These are phyloP conservation scores for Eupithecia dodoneata DNA, from an alignment of 2,888 invertebrate genomes.

Conservation along the genomic window DNA sequence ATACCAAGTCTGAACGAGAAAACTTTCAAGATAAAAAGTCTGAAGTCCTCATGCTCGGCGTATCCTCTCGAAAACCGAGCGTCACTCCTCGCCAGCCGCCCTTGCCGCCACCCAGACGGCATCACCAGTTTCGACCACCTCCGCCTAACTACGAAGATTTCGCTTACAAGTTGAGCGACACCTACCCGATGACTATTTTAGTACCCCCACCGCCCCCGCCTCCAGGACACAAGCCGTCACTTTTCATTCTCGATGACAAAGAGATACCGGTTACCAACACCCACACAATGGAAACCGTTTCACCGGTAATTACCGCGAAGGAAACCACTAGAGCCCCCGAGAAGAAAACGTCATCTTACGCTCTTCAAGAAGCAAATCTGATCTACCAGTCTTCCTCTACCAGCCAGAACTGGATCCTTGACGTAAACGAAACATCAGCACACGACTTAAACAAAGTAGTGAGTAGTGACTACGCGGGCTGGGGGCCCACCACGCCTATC, in stretches of 20 bases:
- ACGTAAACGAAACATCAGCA: conserved; percentile 62
- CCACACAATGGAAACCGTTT: conserved; percentile 53
- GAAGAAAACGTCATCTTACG: conserved; percentile 70
- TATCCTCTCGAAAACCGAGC: conserved; percentile 87
- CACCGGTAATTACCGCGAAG: conserved; percentile 50
- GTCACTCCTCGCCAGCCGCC: conserved; percentile 78
- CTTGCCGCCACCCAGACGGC: conserved; percentile 53
- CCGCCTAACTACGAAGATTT: conserved; percentile 79
- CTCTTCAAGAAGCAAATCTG: conserved; percentile 86
- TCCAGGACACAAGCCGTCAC: conserved; percentile 68
- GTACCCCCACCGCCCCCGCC: conserved; percentile 87
- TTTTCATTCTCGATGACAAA: conserved; percentile 64
- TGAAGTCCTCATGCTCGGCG: conserved; percentile 88
- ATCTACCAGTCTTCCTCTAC: conserved; percentile 86
- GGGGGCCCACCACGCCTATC: conserved; percentile 78
- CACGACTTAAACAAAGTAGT: conserved; percentile 60
- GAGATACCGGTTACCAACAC: conserved; percentile 52
- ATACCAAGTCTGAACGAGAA: conserved; percentile 84
- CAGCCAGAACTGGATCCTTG: conserved; percentile 75
- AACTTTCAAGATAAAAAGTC: conserved; percentile 85
- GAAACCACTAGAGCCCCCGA: conserved; percentile 56
- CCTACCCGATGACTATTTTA: conserved; percentile 87
- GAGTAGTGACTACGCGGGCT: conserved; percentile 78
- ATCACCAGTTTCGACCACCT: conserved; percentile 56
- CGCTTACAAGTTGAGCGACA: conserved; percentile 79